phyloP scores from a whole-genome alignment of 2,113 vertebrate species.

The Panurus biarmicus region DNA sequence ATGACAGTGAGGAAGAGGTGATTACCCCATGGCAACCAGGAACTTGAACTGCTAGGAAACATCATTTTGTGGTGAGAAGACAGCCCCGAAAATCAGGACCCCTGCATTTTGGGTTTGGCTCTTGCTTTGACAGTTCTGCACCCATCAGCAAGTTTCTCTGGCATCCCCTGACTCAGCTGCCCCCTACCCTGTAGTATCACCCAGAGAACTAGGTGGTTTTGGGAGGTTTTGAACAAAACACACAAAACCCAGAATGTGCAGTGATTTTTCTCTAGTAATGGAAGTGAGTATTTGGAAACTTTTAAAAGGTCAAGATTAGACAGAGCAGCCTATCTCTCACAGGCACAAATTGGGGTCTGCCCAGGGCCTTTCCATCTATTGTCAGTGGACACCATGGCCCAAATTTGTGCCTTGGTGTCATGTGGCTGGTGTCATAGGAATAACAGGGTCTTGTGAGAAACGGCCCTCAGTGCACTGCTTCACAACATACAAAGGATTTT shows the following conservation, averaged over 20 bases:
- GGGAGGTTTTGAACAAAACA: background rate
- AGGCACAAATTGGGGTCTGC: background rate
- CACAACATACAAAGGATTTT: background rate
- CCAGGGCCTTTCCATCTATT: background rate
- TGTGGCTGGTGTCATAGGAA: background rate
- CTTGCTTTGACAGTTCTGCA: background rate
- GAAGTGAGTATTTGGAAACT: slow-evolving; percentile 10
- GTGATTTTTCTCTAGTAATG: background rate
- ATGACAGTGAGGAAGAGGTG: background rate
- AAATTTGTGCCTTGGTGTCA: background rate
- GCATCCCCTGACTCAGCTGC: accelerated
- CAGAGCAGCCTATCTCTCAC: background rate
- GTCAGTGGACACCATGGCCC: background rate
- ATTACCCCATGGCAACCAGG: background rate
- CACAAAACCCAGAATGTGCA: background rate
- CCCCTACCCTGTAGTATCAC: accelerated
- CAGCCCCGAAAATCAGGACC: background rate
- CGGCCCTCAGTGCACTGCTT: background rate
- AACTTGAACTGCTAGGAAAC: background rate
- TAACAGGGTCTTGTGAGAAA: background rate
- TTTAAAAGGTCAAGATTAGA: slow-evolving; percentile 28
- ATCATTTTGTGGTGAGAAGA: background rate
- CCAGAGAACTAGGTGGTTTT: background rate
- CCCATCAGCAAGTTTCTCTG: background rate
- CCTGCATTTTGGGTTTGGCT: background rate